These are phyloP conservation scores for Anableps anableps DNA, from an alignment of 2,797 vertebrate genomes.

Conservation along the genomic window DNA sequence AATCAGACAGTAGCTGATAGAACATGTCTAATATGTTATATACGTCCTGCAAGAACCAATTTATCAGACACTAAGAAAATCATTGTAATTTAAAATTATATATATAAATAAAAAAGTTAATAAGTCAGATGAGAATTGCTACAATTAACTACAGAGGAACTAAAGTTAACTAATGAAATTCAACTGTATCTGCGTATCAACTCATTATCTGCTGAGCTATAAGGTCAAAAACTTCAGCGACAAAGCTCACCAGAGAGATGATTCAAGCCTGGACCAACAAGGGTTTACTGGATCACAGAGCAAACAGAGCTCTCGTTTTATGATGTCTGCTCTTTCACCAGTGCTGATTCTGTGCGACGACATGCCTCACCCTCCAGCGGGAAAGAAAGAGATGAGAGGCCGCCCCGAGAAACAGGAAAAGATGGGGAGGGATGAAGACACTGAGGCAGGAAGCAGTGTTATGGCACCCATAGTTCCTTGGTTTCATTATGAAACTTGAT, in stretches of 20 bases:
- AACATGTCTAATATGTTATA: not conserved
- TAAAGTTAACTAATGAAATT: not conserved
- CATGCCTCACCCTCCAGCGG: slow-evolving; percentile 24
- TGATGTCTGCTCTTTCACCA: slow-evolving; percentile 5
- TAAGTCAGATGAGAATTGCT: not conserved
- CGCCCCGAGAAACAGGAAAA: slow-evolving; percentile 34
- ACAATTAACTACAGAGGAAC: not conserved
- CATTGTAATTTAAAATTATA: not conserved
- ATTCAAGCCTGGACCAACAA: slow-evolving; percentile 14
- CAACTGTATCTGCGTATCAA: not conserved
- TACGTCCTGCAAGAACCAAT: not conserved
- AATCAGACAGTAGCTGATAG: not conserved
- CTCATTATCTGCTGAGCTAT: not conserved
- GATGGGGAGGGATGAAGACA: slow-evolving; percentile 30
- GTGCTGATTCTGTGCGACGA: slow-evolving; percentile 38
- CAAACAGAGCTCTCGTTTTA: slow-evolving; percentile 18
- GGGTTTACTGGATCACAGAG: slow-evolving; percentile 1
- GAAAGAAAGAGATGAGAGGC: slow-evolving; percentile 44
- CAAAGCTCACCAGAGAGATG: slow-evolving; percentile 56
- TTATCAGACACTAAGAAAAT: not conserved
- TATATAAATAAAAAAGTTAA: not conserved
- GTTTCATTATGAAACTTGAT: slow-evolving; percentile 70
- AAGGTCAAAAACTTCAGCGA: slow-evolving; percentile 1
- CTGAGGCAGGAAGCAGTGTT: slow-evolving; percentile 65
- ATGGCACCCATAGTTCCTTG: slow-evolving; percentile 67